Evolutionary conservation across 2,797 vertebrate genomes (phyloP).

Genomic region (Pangasius larnaudii): DNA sequence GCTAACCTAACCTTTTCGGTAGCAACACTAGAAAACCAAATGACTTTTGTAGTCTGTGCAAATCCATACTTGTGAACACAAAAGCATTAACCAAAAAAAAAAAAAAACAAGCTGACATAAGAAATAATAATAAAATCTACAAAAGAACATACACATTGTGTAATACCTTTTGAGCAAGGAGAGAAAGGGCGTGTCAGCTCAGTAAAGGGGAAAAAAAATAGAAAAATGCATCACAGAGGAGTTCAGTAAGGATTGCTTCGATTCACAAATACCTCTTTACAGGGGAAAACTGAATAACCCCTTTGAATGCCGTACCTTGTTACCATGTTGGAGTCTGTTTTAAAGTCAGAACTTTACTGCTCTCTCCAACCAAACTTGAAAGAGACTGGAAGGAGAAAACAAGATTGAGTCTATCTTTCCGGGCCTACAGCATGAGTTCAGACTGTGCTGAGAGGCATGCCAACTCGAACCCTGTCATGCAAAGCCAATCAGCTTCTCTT

Average conservation of each 20-base stretch:
- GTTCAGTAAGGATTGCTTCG: neutral
- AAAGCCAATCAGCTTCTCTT: neutral
- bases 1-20: neutral
- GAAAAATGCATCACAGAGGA: neutral
- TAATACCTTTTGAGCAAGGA: too few relatives aligned
- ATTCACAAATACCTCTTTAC: neutral
- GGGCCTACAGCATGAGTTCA: neutral
- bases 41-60: too few relatives aligned
- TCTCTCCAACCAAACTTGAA: neutral
- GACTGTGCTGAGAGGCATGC: neutral
- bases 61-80: neutral
- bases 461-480: neutral
- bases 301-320: neutral
- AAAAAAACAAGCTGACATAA: neutral
- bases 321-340: neutral
- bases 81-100: neutral
- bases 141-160: too few relatives aligned
- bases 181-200: too few relatives aligned
- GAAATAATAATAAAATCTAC: too few relatives aligned
- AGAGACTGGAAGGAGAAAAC: neutral
- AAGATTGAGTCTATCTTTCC: neutral
- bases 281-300: neutral
- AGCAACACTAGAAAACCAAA: neutral
- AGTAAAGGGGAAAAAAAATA: too few relatives aligned
- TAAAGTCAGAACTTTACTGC: neutral